Base-by-base conservation (phyloP, 2,113 vertebrate species). In the Benitochromis conjunctus region DNA sequence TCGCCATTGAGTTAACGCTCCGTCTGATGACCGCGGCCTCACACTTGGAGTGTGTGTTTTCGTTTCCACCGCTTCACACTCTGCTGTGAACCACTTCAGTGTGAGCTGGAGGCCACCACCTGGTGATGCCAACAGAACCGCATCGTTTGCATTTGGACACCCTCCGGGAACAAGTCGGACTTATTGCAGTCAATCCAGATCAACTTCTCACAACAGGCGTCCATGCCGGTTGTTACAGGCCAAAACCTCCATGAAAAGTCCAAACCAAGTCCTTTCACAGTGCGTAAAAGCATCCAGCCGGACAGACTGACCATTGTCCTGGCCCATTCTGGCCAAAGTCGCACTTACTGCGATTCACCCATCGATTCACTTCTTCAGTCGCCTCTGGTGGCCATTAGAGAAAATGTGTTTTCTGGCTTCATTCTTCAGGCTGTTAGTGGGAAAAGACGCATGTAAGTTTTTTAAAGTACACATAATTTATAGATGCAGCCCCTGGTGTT, bases 131-230 rank as follows among this genome's bases (percentile, higher is more conserved):
- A 31, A 31, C 29, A 60, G 57, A 60, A 11, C 58, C 3, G 11
- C 29, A 0, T 62, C 18, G 12, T 41, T 2, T 41, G 10, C 8
- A 41, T 41, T 41, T 41, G 38, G 41, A 1, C 41, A 2, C 60
- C 9, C 18, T n/a, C 10, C 31, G n/a, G 31, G 60, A 38, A 7
- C n/a, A 12, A 21, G 34, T 64, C 34, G 6, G n/a, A 13, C 34
- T 64, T 38, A 10, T 3, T 38, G 36, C 8, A 9, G 36, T 9
- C 36, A 38, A 38, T 38, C 3, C 36, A 10, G 36, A 38, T 9
- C 36, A 38, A 38, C 8, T 38, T 64, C 36, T 38, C 31, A 0
- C 9, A 11, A 4, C 29, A 0, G 58, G 29, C 2, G 1, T 34
- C 58, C 58, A 62, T 29, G 58, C 34, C 58, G 19, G 58, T 19